Evolutionary conservation across 2,113 vertebrate genomes (phyloP).

Genomic region (Perca flavescens): DNA sequence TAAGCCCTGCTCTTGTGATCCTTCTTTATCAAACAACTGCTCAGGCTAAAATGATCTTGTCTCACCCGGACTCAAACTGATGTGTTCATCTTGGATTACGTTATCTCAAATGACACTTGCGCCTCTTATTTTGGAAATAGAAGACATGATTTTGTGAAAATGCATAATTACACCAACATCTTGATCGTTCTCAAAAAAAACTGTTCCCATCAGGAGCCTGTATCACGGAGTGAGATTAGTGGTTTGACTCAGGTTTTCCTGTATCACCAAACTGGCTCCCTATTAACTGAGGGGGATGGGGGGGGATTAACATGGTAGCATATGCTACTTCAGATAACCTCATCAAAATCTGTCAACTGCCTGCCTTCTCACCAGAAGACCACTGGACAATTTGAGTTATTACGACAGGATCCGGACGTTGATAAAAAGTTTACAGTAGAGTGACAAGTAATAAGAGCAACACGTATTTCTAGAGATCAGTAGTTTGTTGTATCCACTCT

Average conservation of each 20-base stretch:
- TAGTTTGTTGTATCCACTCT: neutral
- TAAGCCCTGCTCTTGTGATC: neutral
- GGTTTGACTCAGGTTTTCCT: neutral
- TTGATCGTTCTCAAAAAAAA: neutral
- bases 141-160: neutral
- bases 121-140: neutral
- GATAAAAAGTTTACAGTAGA: neutral
- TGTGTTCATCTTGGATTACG: neutral
- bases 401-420: neutral
- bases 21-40: neutral
- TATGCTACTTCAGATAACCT: neutral
- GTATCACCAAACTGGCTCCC: neutral
- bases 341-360: neutral
- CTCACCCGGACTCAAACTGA: neutral
- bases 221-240: conserved; percentile 18
- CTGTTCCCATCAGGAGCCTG: conserved; percentile 7
- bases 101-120: neutral
- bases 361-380: neutral
- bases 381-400: neutral
- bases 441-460: neutral
- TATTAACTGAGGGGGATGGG: no score
- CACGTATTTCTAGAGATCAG: neutral
- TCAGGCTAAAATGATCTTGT: neutral
- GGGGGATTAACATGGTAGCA: neutral
- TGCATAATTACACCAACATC: neutral